Base-by-base conservation (phyloP, 2,113 vertebrate species). In the Alectura lathami region DNA sequence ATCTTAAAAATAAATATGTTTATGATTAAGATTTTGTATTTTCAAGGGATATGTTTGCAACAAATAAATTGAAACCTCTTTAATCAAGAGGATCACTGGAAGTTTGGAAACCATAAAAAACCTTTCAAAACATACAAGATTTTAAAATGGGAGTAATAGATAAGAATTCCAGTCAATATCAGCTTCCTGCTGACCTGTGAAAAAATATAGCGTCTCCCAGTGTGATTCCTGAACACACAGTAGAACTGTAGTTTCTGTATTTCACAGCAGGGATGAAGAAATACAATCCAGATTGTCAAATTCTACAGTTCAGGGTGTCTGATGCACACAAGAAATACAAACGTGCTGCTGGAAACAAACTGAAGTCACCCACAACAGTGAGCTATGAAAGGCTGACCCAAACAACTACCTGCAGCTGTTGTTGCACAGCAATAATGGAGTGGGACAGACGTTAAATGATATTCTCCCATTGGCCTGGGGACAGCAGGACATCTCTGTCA, bases 1-100 rank as follows among this genome's bases (percentile, higher is more conserved):
- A 69, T 93, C 88, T 94, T 73, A n/a, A 93, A 93, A 97, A 96
- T 96, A 96, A 96, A 96, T 93, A 68, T 68, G 90, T 63, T 96
- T 77, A 81, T 95, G 85, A 97, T 96, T 85, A 95, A 91, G 73
- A 66, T 93, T 92, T 84, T 95, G 83, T 93, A 92, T 89, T 88
- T 95, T 93, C 64, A 91, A 96, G 62, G 76, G 77, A 96, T 91
- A 94, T 73, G 76, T 76, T 86, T 90, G 63, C 90, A 94, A 91
- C 64, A 88, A 94, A 92, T 78, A 79, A 67, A 92, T 63, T 43
- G 45, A 72, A 51, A 43, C 54, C 34, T 81, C 77, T 88, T 93
- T 92, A 81, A 93, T 81, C 76, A 69, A 56, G 17, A 21, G 48
- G 23, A 91, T 91, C 63, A 47, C 22, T 80, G 36, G 63, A 86